Base-by-base conservation (phyloP, 2,888 invertebrate genomes). In the Cephus spinipes region DNA sequence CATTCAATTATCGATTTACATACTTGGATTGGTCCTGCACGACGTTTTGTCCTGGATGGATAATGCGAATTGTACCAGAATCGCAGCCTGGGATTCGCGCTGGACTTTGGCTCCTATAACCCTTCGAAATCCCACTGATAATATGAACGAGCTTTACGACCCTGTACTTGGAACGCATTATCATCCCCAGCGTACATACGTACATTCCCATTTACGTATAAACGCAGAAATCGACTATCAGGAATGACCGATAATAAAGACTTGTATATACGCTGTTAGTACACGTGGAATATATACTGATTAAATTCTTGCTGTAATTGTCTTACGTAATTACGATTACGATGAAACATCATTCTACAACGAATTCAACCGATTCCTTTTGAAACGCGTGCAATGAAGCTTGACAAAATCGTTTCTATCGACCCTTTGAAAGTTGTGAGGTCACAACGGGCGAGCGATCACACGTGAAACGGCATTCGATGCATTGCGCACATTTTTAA, bases 1-100 rank as follows among this genome's bases (percentile, higher is more conserved):
- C 84, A 83, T 83, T 83, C 82, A 82, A 84, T 83, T 86, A 87
- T 87, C 83, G 84, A 83, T 81, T 83, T 78, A 78, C 82, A 82
- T 83, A 82, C 79, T 82, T 80, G 84, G 82, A 81, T 84, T 79
- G 81, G 69, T 77, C 73, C 68, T 55, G 55, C 9, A 9, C 76
- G 69, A 71, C 79, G 80, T 85, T 85, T 85, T 82, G 85, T 85
- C 78, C 81, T 74, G 32, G 69, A 71, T 34, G 80, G 75, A 84
- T 85, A 81, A 74, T 77, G 77, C 75, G 76, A 76, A 73, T 73
- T 71, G 76, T 75, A 75, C 73, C 73, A 55, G 30, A 35, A 33
- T 55, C 35, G 69, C 55, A 55, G 55, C 55, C 55, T 55, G 55
- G 55, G 55, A 55, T 55, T 55, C 55, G 55, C 55, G 55, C 55